Conservation (phyloP, 2,888 invertebrate genomes). For the Sminthurides aquaticus region DNA sequence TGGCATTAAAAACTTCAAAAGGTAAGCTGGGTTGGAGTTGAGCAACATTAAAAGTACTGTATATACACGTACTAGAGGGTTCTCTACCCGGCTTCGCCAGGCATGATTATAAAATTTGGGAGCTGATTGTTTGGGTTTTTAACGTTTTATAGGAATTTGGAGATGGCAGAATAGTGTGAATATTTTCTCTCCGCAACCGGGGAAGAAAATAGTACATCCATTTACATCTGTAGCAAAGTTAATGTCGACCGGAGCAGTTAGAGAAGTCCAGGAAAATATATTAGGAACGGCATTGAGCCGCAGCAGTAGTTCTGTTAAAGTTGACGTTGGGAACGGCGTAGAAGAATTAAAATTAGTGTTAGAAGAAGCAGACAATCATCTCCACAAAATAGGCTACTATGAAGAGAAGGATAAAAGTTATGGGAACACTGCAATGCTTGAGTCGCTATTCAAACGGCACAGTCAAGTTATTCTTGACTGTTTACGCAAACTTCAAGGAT, state of each 20-base stretch:
- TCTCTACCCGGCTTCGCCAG: too few relatives aligned
- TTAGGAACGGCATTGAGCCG: not conserved
- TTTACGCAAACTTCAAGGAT: conserved; percentile 11
- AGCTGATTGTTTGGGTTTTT: too few relatives aligned
- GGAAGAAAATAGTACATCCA: not conserved
- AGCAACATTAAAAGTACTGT: too few relatives aligned
- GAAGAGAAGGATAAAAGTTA: not conserved
- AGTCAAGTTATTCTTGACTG: conserved; percentile 7
- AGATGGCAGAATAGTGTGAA: conserved; percentile 67
- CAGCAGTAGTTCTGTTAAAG: not conserved
- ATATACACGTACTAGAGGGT: too few relatives aligned
- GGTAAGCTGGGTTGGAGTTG: too few relatives aligned
- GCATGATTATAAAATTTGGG: too few relatives aligned
- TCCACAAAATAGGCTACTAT: not conserved
- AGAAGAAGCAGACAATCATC: not conserved
- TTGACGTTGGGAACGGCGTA: not conserved
- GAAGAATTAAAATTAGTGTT: not conserved
- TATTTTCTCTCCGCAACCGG: conserved; percentile 45
- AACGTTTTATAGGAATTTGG: not conserved
- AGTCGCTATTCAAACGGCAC: conserved; percentile 9
- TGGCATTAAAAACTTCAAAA: not conserved
- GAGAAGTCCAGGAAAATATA: not conserved
- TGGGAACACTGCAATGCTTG: not conserved
- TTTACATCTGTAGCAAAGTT: not conserved
- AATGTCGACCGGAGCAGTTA: not conserved